phyloP scores from a whole-genome alignment of 2,888 invertebrate genomes.

The Petrophora chlorosata region DNA sequence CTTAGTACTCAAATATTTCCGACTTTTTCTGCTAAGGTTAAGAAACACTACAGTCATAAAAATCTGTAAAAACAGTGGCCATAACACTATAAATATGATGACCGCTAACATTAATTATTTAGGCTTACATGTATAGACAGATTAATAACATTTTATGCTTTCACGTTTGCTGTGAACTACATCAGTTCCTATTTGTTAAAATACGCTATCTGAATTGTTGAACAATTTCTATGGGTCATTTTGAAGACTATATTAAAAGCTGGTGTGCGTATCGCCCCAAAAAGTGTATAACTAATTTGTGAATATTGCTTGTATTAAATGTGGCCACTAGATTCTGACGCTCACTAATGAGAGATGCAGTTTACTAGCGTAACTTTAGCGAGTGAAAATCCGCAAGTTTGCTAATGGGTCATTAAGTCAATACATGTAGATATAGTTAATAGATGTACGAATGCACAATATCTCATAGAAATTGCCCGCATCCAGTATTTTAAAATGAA shows the following conservation, averaged over 20 bases:
- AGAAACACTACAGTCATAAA: slow-evolving; percentile 6
- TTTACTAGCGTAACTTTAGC: too few relatives aligned
- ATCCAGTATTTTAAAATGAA: slow-evolving; percentile 7
- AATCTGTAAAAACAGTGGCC: not conserved
- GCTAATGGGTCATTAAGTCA: slow-evolving; percentile 3
- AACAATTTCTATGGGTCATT: slow-evolving; percentile 22
- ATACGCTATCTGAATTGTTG: slow-evolving; percentile 19
- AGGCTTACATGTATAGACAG: slow-evolving; percentile 19
- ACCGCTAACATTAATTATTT: slow-evolving; percentile 12
- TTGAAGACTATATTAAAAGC: slow-evolving; percentile 7
- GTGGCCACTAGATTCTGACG: not conserved
- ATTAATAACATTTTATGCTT: slow-evolving; percentile 12
- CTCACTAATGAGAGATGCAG: too few relatives aligned
- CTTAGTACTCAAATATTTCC: too few relatives aligned
- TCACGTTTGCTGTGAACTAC: slow-evolving; percentile 29
- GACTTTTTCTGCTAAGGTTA: slow-evolving; percentile 2
- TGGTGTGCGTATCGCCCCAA: slow-evolving; percentile 6
- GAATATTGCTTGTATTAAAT: slow-evolving; percentile 11
- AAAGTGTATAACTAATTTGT: slow-evolving; percentile 8
- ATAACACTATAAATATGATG: not conserved
- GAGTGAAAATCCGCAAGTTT: not conserved
- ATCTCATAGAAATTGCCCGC: slow-evolving; percentile 14
- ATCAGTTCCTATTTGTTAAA: slow-evolving; percentile 33
- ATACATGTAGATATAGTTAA: slow-evolving; percentile 15
- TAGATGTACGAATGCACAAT: slow-evolving; percentile 13